phyloP scores from a whole-genome alignment of 1,140 invertebrate genomes.

The Coenobita brevimanus region DNA sequence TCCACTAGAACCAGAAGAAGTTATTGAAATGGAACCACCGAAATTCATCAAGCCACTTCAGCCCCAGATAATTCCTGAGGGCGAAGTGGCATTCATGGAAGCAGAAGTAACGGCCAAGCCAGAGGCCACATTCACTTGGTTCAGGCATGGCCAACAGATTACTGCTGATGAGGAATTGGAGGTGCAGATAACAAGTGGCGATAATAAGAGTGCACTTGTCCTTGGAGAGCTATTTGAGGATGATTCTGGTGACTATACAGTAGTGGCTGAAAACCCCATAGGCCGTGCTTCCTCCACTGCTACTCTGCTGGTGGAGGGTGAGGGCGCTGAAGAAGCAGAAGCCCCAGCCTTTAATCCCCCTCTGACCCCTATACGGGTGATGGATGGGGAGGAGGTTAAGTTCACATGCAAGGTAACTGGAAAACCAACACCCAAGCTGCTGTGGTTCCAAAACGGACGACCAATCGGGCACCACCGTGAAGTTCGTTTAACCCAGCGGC shows the following conservation, averaged over 20 bases:
- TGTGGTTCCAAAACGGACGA: conserved; percentile 86
- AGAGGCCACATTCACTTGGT: conserved; percentile 90
- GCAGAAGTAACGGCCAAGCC: conserved; percentile 84
- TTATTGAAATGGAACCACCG: conserved; percentile 81
- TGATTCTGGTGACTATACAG: conserved; percentile 86
- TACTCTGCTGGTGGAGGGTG: conserved; percentile 78
- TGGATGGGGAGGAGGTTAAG: conserved; percentile 92
- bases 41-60: conserved; percentile 82
- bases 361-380: conserved; percentile 84
- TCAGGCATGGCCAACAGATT: conserved; percentile 78
- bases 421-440: conserved; percentile 86
- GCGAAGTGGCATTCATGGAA: conserved; percentile 87
- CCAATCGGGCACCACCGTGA: conserved; percentile 86
- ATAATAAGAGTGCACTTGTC: conserved; percentile 87
- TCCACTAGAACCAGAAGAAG: conserved; percentile 76
- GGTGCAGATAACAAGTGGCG: conserved; percentile 80
- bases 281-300: conserved; percentile 90
- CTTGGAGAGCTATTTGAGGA: conserved; percentile 84
- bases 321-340: conserved; percentile 76
- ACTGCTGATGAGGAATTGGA: conserved; percentile 78
- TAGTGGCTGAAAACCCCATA: conserved; percentile 89
- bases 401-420: conserved; percentile 84
- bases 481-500: conserved; percentile 83
- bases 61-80: conserved; percentile 82
- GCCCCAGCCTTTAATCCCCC: conserved; percentile 84